Base-by-base conservation (phyloP, 2,113 vertebrate species). In the Propithecus coquereli region DNA sequence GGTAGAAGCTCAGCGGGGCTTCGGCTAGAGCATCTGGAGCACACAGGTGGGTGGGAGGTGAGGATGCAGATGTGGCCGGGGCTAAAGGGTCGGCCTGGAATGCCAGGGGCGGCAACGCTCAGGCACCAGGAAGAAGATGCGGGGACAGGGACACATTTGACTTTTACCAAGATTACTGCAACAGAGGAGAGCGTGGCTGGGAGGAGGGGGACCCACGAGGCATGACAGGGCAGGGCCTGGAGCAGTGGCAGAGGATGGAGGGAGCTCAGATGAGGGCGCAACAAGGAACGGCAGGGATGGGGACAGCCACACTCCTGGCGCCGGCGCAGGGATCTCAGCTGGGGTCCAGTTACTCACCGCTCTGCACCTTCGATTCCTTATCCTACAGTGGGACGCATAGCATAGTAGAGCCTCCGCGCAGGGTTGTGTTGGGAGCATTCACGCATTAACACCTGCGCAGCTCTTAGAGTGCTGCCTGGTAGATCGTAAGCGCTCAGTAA, bases 371-470 rank as follows among this genome's bases (percentile, higher is more conserved):
- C 3, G 37, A 2, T 27, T 77, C n/a, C 54, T 83, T 27, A 52
- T 3, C n/a, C 52, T 82, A 25, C 63, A 47, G 20, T 12, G 71
- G 45, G 8, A 63, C 34, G 3, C 6, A 7, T 1, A 32, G 3
- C 6, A 7, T 1, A 32, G 20, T 25, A 32, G 8, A 1, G 20
- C 30, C 18, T 27, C 79, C 63, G 4, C 47, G 0, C 2, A 9
- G 11, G 57, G 65, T 14, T 6, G 12, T 5, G 22, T 10, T 1
- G 40, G 27, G 16, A 80, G 32, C n/a, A 14, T 8, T 22, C n/a
- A n/a, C 0, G 11, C 32, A 32, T 20, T 4, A 5, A 6, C 2
- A 17, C 14, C 1, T 4, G 8, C 0, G 2, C 12, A 25, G 34
- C 18, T n/a, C 54, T 23, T 3, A 6, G 37, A 47, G 63, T 0